Evolutionary conservation across 64 coral and sea anemone species (phyloP).

Genomic region (Pocillopora verrucosa): DNA sequence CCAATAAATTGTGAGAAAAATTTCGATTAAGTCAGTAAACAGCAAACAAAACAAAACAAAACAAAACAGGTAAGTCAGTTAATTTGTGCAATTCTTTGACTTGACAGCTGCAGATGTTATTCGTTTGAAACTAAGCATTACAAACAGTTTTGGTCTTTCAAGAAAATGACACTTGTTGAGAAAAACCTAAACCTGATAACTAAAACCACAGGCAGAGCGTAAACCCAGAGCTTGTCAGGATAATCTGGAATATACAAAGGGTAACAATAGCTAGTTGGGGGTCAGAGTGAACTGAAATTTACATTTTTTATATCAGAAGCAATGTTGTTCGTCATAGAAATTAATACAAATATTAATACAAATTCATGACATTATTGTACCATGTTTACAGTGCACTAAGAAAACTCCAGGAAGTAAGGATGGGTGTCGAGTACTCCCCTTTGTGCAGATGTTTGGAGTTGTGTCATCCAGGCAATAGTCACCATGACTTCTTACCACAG

Average conservation of each 20-base stretch:
- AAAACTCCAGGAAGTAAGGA: slow-evolving; percentile 5
- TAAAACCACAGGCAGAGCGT: too few relatives aligned
- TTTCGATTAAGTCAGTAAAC: too few relatives aligned
- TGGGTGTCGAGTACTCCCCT: background rate
- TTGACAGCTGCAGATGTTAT: background rate
- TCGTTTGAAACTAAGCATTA: background rate
- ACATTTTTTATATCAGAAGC: too few relatives aligned
- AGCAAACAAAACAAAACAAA: background rate
- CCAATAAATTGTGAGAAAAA: background rate
- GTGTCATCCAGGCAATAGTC: background rate
- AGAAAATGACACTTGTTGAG: too few relatives aligned
- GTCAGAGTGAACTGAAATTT: too few relatives aligned
- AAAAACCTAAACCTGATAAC: too few relatives aligned
- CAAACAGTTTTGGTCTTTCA: too few relatives aligned
- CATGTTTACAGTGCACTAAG: background rate
- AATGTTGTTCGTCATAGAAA: too few relatives aligned
- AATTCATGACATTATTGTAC: background rate
- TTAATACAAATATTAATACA: too few relatives aligned
- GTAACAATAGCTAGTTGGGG: too few relatives aligned
- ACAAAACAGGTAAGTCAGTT: background rate
- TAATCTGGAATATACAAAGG: too few relatives aligned
- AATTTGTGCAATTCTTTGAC: background rate
- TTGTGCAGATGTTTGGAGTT: background rate
- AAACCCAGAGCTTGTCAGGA: too few relatives aligned
- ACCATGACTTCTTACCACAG: background rate